A percentile compares a stretch with the other conserved stretches of the same genome.
These are phyloP conservation scores for Lysandra coridon DNA, from an alignment of 2,888 invertebrate genomes.

Conservation along the genomic window DNA sequence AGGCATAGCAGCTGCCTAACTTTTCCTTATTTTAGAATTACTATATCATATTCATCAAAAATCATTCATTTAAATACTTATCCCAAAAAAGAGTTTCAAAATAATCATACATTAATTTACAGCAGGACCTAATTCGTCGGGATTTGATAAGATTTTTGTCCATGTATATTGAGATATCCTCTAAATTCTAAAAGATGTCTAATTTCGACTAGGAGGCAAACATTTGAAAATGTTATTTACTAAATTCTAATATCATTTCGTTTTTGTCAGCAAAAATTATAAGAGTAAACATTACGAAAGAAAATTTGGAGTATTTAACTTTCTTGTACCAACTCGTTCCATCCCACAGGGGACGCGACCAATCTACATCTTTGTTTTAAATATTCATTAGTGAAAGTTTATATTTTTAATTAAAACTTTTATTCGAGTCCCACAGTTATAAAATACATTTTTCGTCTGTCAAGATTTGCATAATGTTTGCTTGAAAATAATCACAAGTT, in stretches of 20 bases:
- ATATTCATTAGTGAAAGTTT: constrained; percentile 35
- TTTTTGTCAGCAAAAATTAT: constrained; percentile 10
- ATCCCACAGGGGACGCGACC: constrained; percentile 30
- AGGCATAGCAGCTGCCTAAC: no score
- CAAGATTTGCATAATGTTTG: constrained; percentile 54
- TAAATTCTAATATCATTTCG: background rate
- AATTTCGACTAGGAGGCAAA: background rate
- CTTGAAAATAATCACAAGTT: constrained; percentile 53
- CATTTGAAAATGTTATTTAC: background rate
- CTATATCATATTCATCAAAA: no score
- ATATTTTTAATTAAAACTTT: constrained; percentile 42
- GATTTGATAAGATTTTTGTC: no score
- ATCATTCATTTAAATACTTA: no score
- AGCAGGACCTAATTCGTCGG: background rate
- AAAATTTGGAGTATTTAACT: constrained; percentile 29
- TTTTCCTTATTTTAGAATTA: no score
- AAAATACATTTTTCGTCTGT: constrained; percentile 48
- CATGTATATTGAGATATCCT: background rate
- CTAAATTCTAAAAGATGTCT: background rate
- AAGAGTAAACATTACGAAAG: constrained; percentile 1
- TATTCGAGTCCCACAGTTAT: constrained; percentile 35
- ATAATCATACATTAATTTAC: no score
- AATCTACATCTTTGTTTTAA: constrained; percentile 34
- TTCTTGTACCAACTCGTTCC: constrained; percentile 33
- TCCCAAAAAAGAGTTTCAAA: no score